A percentile compares a stretch with the other conserved stretches of the same genome.
Conservation (phyloP, 2,797 vertebrate genomes). For the Chiloscyllium punctatum region DNA sequence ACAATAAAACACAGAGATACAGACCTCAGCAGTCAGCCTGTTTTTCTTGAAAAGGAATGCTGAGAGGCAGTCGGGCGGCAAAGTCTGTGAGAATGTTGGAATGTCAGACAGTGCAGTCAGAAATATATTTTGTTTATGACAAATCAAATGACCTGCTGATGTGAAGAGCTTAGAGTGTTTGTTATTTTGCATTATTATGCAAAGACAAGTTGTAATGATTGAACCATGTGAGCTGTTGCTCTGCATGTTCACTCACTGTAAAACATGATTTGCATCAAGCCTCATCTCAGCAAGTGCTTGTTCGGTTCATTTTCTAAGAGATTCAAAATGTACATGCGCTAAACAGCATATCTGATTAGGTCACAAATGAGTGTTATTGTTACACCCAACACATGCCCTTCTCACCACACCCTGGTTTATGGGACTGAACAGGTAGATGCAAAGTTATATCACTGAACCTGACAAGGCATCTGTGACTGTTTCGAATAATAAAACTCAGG, state of each 20-base stretch:
- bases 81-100: background rate
- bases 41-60: background rate
- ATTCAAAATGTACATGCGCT: background rate
- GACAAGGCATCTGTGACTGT: background rate
- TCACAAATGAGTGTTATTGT: background rate
- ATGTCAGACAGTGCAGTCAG: background rate
- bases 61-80: background rate
- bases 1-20: background rate
- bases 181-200: background rate
- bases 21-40: background rate
- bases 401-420: background rate
- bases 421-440: background rate
- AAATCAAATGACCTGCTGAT: background rate
- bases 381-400: background rate
- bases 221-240: background rate
- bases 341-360: background rate
- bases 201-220: slow-evolving; percentile 10
- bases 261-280: background rate
- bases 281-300: background rate
- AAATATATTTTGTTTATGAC: slow-evolving; percentile 6
- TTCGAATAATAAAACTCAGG: background rate
- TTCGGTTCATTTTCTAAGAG: background rate
- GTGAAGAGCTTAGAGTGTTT: background rate
- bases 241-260: background rate
- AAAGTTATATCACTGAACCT: background rate